Percentiles rank a stretch among this genome's conserved stretches.
Evolutionary conservation across 2,888 invertebrate species (phyloP).

Genomic region (Dryococelus australis): DNA sequence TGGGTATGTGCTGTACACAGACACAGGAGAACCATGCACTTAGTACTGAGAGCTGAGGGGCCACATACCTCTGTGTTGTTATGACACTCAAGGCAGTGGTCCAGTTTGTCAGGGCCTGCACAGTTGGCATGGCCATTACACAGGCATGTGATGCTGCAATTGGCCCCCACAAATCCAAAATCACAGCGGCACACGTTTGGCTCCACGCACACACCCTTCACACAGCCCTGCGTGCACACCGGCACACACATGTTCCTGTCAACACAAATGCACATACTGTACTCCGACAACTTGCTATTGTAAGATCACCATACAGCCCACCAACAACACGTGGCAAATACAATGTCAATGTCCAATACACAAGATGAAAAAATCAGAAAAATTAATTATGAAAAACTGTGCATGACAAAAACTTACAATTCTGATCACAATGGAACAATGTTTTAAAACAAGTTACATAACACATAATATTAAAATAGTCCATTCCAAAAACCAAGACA

Average conservation of each 20-base stretch:
- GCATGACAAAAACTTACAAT: too few species aligned
- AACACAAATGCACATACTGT: constrained; percentile 6
- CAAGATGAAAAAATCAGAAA: too few species aligned
- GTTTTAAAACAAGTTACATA: too few species aligned
- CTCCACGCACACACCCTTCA: constrained; percentile 82
- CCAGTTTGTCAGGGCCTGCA: constrained; percentile 83
- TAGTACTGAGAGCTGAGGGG: background rate
- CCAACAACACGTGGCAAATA: too few species aligned
- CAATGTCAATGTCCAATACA: too few species aligned
- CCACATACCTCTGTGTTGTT: constrained; percentile 84
- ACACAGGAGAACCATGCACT: too few species aligned
- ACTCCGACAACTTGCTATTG: background rate
- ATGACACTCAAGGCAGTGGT: constrained; percentile 82
- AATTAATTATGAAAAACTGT: too few species aligned
- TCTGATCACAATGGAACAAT: too few species aligned
- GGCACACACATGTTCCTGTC: constrained; percentile 69
- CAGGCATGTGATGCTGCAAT: constrained; percentile 92
- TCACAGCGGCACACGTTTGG: constrained; percentile 88
- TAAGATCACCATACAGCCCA: too few species aligned
- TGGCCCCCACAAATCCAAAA: constrained; percentile 94
- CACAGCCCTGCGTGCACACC: constrained; percentile 84
- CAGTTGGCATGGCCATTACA: constrained; percentile 96
- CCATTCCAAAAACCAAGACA: too few species aligned
- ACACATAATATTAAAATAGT: too few species aligned
- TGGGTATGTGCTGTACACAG: too few species aligned